phyloP scores from a whole-genome alignment of 1,140 invertebrate species.

The Mylabris phalerata region DNA sequence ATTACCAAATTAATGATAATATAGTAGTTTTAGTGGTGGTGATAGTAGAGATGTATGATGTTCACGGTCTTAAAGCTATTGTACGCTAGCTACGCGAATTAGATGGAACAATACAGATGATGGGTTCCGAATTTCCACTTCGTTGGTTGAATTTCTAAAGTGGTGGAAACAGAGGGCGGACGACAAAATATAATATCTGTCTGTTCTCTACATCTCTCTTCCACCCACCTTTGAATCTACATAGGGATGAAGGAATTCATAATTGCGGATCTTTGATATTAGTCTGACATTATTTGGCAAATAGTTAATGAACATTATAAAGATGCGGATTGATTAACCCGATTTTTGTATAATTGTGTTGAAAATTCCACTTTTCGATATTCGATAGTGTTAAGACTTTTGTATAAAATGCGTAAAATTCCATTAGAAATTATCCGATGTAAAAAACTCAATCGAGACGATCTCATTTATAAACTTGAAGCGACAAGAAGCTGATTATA shows the following conservation, averaged over 20 bases:
- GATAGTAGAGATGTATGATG: constrained; percentile 1
- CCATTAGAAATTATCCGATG: too few relatives aligned
- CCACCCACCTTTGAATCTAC: too few relatives aligned
- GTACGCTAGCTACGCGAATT: constrained; percentile 7
- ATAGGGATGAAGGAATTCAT: neutral
- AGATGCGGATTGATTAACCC: too few relatives aligned
- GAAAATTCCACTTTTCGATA: too few relatives aligned
- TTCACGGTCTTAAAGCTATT: constrained; percentile 13
- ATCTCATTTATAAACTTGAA: too few relatives aligned
- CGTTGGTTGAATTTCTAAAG: constrained; percentile 13
- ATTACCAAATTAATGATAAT: constrained; percentile 17
- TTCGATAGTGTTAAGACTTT: too few relatives aligned
- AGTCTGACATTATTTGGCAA: constrained; percentile 10
- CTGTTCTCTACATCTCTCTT: too few relatives aligned
- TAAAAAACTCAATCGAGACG: too few relatives aligned
- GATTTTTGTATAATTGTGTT: too few relatives aligned
- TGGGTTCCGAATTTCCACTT: constrained; percentile 13
- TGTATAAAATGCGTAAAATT: too few relatives aligned
- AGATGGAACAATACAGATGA: constrained; percentile 11
- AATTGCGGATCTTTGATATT: constrained; percentile 11
- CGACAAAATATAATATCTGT: too few relatives aligned
- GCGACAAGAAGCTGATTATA: too few relatives aligned
- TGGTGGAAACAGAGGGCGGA: constrained; percentile 2
- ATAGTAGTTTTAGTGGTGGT: neutral
- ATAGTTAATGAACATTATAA: constrained; percentile 5